Conservation (phyloP, 2,888 invertebrate species). For the Napeogenes sylphis region DNA sequence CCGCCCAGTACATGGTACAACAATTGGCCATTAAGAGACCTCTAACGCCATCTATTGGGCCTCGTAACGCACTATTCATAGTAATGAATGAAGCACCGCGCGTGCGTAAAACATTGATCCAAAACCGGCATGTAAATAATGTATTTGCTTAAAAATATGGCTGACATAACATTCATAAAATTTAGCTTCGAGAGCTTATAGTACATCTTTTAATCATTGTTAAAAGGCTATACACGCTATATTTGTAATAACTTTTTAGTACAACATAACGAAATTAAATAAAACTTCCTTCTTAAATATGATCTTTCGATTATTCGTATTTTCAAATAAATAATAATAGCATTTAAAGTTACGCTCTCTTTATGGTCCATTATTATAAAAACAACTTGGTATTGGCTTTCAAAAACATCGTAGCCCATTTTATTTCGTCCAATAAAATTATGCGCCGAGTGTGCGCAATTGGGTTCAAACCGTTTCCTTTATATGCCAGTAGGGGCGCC, state of each 20-base stretch:
- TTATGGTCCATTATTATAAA: conserved; percentile 11
- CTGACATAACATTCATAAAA: conserved; percentile 28
- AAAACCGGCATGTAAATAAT: conserved; percentile 61
- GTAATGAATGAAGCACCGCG: conserved; percentile 62
- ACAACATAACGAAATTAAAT: too few relatives aligned
- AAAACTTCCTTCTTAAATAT: too few relatives aligned
- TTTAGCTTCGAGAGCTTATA: conserved; percentile 24
- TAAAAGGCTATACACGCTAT: too few relatives aligned
- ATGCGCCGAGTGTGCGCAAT: conserved; percentile 62
- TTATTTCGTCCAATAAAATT: conserved; percentile 30
- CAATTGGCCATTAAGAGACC: conserved; percentile 13
- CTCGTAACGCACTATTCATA: conserved; percentile 37
- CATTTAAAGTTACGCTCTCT: conserved; percentile 4
- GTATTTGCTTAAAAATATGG: conserved; percentile 51
- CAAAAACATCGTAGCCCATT: conserved; percentile 7
- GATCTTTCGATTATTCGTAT: neutral
- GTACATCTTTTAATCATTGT: neutral
- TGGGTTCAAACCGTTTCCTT: conserved; percentile 37
- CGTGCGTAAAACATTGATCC: conserved; percentile 72
- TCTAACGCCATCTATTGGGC: conserved; percentile 56
- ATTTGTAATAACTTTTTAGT: too few relatives aligned
- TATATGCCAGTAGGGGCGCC: conserved; percentile 67
- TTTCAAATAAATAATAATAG: neutral
- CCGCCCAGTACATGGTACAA: neutral
- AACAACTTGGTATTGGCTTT: conserved; percentile 14